Evolutionary conservation across 2,797 vertebrate genomes (phyloP).

Genomic region (Neoniphon sammara): DNA sequence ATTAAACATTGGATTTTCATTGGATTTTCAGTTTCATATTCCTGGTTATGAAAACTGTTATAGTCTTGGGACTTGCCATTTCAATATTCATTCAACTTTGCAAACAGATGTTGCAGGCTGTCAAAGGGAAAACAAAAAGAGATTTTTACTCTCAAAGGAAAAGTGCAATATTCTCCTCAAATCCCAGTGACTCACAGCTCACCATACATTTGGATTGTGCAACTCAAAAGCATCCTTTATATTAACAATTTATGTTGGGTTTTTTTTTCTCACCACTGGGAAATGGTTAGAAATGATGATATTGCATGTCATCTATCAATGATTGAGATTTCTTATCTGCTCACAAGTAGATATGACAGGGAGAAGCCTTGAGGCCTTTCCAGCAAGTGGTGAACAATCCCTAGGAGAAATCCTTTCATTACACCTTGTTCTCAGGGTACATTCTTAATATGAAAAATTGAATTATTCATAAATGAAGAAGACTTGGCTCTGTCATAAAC

Average conservation of each 20-base stretch:
- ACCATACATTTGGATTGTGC: conserved; percentile 45
- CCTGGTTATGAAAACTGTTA: conserved; percentile 17
- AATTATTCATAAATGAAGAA: conserved; percentile 77
- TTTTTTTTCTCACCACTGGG: conserved; percentile 32
- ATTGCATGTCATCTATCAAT: conserved; percentile 36
- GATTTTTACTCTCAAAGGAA: conserved; percentile 42
- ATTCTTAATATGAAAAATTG: conserved; percentile 67
- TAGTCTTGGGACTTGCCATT: conserved; percentile 11
- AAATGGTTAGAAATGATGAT: conserved; percentile 18
- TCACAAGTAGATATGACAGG: conserved; percentile 53
- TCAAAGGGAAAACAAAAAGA: conserved; percentile 21
- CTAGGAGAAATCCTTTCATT: conserved; percentile 69
- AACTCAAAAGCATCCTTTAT: conserved; percentile 53
- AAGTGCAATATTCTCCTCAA: conserved; percentile 39
- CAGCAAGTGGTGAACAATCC: conserved; percentile 62
- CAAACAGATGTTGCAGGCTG: conserved; percentile 40
- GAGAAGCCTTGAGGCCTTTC: conserved; percentile 49
- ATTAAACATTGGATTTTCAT: conserved; percentile 26
- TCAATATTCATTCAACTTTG: conserved; percentile 37
- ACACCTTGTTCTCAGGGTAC: conserved; percentile 71
- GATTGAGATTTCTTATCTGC: conserved; percentile 66
- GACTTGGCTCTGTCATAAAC: conserved; percentile 67
- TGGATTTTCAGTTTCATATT: conserved; percentile 19
- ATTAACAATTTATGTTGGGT: conserved; percentile 58
- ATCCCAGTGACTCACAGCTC: conserved; percentile 35